Conservation (phyloP, 2,113 vertebrate species). For the Panthera tigris region DNA sequence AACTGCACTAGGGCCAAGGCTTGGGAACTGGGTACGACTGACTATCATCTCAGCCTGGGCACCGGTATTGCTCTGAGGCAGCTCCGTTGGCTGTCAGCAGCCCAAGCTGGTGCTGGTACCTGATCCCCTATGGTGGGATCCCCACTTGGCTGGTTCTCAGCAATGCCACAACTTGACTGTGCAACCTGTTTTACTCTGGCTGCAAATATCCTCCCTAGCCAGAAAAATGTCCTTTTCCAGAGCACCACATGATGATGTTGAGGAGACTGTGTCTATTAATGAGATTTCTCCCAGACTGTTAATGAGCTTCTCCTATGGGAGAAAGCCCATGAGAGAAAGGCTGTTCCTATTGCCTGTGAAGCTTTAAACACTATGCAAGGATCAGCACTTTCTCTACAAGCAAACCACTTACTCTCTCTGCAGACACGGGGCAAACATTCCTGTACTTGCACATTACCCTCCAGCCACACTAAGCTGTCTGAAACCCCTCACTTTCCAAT, state of each 20-base stretch:
- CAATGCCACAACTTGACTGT: neutral
- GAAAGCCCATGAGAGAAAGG: neutral
- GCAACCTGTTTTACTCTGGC: neutral
- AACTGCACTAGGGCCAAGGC: neutral
- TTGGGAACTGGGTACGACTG: neutral
- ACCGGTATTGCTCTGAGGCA: neutral
- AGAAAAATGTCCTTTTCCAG: neutral
- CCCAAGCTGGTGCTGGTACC: neutral
- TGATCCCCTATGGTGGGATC: neutral
- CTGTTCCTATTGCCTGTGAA: neutral
- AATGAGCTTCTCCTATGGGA: neutral
- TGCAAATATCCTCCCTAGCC: neutral
- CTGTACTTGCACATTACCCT: neutral
- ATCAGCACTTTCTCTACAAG: neutral
- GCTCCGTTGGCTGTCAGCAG: neutral
- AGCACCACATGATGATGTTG: neutral
- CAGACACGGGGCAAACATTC: neutral
- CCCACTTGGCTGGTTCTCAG: neutral
- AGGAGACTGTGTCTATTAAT: neutral
- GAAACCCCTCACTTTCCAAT: neutral
- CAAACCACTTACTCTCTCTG: neutral
- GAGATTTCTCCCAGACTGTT: neutral
- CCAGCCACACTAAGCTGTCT: neutral
- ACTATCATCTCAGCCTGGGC: neutral
- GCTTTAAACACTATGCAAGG: neutral